A percentile compares a stretch with the other conserved stretches of the same genome.
Evolutionary conservation across 2,888 invertebrate genomes (phyloP).

Genomic region (Teinopalpus imperialis): DNA sequence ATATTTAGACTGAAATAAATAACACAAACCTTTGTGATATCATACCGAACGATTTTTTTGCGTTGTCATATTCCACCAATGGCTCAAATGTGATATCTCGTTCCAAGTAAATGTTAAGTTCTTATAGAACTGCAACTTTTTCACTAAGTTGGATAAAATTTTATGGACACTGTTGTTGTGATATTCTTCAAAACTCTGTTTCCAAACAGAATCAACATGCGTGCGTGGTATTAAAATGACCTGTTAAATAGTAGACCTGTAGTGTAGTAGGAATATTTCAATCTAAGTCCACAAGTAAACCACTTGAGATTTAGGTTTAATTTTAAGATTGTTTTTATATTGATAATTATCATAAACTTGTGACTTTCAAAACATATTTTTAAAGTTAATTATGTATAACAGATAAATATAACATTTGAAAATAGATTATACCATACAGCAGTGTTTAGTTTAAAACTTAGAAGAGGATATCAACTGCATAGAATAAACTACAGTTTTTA

Average conservation of each 20-base stretch:
- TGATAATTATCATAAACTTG: neutral
- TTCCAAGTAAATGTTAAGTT: conserved; percentile 70
- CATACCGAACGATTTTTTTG: conserved; percentile 59
- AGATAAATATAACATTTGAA: no score
- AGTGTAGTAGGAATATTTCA: no score
- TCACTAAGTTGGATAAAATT: conserved; percentile 62
- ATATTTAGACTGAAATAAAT: neutral
- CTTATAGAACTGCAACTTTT: conserved; percentile 65
- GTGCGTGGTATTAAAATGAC: conserved; percentile 63
- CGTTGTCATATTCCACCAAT: conserved; percentile 62
- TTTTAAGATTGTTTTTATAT: no score
- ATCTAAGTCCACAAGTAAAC: no score
- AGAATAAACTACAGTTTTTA: no score
- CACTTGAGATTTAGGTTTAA: no score
- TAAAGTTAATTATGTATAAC: no score
- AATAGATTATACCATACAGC: no score
- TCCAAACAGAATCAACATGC: conserved; percentile 64
- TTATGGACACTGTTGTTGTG: conserved; percentile 54
- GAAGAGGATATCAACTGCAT: no score
- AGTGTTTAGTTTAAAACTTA: no score
- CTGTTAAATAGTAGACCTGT: conserved; percentile 40
- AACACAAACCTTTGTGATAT: conserved; percentile 11
- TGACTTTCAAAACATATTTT: no score
- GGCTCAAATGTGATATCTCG: conserved; percentile 67
- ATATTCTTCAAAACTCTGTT: conserved; percentile 53